These are phyloP conservation scores for Athalia cordata DNA, from an alignment of 2,888 invertebrate genomes.

Conservation along the genomic window DNA sequence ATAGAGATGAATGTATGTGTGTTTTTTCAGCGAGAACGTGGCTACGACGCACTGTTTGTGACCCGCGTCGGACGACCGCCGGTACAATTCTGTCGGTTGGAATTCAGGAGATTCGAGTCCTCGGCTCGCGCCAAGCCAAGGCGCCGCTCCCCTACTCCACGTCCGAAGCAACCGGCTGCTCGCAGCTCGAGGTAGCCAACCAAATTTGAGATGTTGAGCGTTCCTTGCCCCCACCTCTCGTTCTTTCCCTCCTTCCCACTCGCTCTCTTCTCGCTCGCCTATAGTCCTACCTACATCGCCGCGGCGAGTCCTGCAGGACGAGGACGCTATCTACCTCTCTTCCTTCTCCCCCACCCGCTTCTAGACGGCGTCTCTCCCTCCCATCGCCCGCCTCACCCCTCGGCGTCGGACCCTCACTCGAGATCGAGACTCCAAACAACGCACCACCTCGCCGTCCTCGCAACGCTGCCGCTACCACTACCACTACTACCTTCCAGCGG, in stretches of 20 bases:
- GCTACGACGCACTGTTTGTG: conserved; percentile 49
- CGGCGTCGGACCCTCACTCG: not conserved
- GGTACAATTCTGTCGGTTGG: conserved; percentile 68
- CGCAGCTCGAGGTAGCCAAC: conserved; percentile 67
- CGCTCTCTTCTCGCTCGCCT: conserved; percentile 49
- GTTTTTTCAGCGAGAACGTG: not conserved
- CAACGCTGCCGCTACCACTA: not conserved
- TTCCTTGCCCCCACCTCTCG: conserved; percentile 55
- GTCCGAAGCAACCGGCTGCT: conserved; percentile 51
- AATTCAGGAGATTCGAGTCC: conserved; percentile 68
- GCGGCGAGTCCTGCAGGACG: conserved; percentile 40
- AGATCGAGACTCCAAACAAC: conserved; percentile 1
- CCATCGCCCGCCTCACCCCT: not conserved
- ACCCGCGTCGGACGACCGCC: conserved; percentile 65
- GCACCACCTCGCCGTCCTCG: conserved; percentile 7
- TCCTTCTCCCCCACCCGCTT: conserved; percentile 2
- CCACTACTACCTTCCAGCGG: not conserved
- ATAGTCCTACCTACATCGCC: conserved; percentile 40
- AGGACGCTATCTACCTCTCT: not conserved
- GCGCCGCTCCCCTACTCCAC: conserved; percentile 57
- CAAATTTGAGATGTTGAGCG: conserved; percentile 70
- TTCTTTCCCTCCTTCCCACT: conserved; percentile 57
- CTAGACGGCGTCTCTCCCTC: conserved; percentile 20
- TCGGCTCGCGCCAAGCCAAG: conserved; percentile 68
- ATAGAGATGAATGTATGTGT: not conserved